phyloP scores from a whole-genome alignment of 2,797 vertebrate genomes.

The Lophius americanus region DNA sequence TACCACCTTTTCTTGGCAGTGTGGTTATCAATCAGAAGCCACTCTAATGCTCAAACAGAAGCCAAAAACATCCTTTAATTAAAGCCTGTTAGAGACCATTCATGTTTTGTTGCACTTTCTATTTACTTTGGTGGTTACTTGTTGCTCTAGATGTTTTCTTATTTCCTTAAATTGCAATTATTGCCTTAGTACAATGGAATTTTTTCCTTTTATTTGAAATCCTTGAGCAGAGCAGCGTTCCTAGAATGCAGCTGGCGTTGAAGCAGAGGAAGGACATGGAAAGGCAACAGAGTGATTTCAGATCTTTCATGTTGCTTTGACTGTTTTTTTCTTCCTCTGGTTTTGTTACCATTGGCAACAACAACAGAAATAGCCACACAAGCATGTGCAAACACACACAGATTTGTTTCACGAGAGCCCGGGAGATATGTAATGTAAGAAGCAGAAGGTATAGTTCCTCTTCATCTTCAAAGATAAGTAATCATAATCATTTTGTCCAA shows the following conservation, averaged over 20 bases:
- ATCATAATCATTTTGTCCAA: constrained; percentile 46
- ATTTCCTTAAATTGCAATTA: background rate
- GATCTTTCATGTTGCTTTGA: constrained; percentile 36
- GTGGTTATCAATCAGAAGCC: constrained; percentile 25
- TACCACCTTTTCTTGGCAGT: constrained; percentile 52
- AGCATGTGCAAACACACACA: background rate
- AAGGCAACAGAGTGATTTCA: constrained; percentile 30
- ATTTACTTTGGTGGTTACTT: background rate
- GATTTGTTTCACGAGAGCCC: constrained; percentile 8
- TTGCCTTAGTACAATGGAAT: background rate
- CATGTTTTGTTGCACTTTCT: background rate
- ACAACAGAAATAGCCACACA: background rate
- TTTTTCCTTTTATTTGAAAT: constrained; percentile 15
- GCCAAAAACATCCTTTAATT: background rate
- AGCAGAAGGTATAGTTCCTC: constrained; percentile 36
- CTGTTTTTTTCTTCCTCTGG: constrained; percentile 21
- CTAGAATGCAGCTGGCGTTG: constrained; percentile 39
- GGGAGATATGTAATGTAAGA: constrained; percentile 37
- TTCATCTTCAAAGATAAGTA: constrained; percentile 57
- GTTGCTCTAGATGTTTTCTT: constrained; percentile 1
- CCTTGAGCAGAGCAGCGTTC: constrained; percentile 5
- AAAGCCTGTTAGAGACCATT: background rate
- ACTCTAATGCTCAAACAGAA: constrained; percentile 7
- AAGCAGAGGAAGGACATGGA: constrained; percentile 45
- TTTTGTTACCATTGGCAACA: constrained; percentile 23